phyloP scores from a whole-genome alignment of 2,888 invertebrate species.

The Platypus cylindrus region DNA sequence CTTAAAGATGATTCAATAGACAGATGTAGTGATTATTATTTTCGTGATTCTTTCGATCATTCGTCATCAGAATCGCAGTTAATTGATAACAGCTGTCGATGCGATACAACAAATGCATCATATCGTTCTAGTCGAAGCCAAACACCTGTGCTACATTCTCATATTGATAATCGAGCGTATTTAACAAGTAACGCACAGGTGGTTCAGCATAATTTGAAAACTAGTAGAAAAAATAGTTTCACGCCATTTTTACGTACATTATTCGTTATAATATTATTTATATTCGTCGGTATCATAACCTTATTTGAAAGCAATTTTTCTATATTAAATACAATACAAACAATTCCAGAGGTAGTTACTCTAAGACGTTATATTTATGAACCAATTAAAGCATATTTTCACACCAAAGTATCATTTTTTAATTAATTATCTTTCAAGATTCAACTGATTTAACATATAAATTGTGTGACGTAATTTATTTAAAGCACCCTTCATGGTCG shows the following conservation, averaged over 20 bases:
- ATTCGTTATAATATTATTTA: constrained; percentile 55
- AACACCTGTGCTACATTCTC: constrained; percentile 35
- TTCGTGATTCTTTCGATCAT: constrained; percentile 65
- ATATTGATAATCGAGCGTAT: constrained; percentile 31
- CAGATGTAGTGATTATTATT: constrained; percentile 52
- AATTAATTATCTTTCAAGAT: constrained; percentile 29
- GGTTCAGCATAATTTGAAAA: constrained; percentile 20
- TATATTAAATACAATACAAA: constrained; percentile 52
- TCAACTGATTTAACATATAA: background rate
- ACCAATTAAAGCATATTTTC: constrained; percentile 67
- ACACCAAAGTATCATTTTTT: constrained; percentile 49
- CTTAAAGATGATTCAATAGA: constrained; percentile 36
- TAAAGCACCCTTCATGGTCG: no score
- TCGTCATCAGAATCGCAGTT: constrained; percentile 68
- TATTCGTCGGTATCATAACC: constrained; percentile 55
- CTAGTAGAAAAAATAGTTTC: constrained; percentile 44
- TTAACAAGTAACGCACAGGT: constrained; percentile 23
- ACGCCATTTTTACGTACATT: constrained; percentile 71
- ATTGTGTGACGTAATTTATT: no score
- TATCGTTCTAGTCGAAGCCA: constrained; percentile 39
- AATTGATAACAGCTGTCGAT: constrained; percentile 36
- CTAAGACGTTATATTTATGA: constrained; percentile 71
- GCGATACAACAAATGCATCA: constrained; percentile 33
- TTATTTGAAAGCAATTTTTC: constrained; percentile 71
- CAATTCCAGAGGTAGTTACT: constrained; percentile 64